Evolutionary conservation across 1,140 invertebrate genomes (phyloP).

Genomic region (Ceratina japonica): DNA sequence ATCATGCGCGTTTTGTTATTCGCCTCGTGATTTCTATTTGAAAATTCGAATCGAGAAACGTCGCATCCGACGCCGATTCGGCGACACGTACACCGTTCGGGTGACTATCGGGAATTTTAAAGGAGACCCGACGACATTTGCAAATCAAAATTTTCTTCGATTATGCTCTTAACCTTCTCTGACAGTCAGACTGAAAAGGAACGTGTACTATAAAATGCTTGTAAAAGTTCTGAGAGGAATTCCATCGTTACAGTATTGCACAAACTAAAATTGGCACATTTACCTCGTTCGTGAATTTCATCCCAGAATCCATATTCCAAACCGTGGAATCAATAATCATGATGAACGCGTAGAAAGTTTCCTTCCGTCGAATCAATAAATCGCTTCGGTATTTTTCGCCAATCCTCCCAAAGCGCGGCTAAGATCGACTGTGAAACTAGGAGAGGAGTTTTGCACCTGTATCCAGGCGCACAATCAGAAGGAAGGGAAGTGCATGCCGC

Average conservation of each 20-base stretch:
- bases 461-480: not conserved
- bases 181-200: not conserved
- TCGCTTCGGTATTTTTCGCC: too few species aligned
- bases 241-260: too few species aligned
- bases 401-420: too few species aligned
- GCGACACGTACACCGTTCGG: slow-evolving; percentile 13
- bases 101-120: slow-evolving; percentile 32
- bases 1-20: slow-evolving; percentile 33
- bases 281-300: too few species aligned
- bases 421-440: too few species aligned
- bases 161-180: slow-evolving; percentile 15
- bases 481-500: slow-evolving; percentile 37
- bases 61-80: slow-evolving; percentile 25
- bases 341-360: too few species aligned
- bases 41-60: slow-evolving; percentile 40
- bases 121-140: not conserved
- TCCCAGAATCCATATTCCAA: too few species aligned
- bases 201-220: not conserved
- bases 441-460: not conserved
- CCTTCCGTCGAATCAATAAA: too few species aligned
- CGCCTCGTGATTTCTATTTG: slow-evolving; percentile 24
- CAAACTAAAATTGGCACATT: too few species aligned
- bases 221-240: not conserved
- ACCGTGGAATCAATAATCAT: too few species aligned
- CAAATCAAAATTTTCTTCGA: not conserved